Evolutionary conservation across 2,888 invertebrate genomes (phyloP).

Genomic region (Drosophila demipolita): DNA sequence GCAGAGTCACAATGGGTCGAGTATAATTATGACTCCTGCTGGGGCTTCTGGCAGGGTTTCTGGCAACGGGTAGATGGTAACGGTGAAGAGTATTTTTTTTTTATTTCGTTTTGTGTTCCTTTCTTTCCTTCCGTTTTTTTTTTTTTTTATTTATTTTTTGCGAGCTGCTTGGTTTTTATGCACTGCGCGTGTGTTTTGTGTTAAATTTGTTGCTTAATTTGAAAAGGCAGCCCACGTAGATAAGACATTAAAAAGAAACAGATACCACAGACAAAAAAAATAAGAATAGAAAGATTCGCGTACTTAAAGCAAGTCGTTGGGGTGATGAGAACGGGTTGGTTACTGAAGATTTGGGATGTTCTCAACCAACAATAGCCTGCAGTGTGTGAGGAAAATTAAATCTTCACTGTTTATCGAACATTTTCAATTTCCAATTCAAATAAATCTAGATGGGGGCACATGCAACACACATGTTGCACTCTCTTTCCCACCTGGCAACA

Average conservation of each 20-base stretch:
- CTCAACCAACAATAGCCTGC: slow-evolving; percentile 15
- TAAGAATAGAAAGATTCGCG: slow-evolving; percentile 12
- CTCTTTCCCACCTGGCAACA: neutral
- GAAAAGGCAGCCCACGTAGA: slow-evolving; percentile 67
- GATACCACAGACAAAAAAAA: slow-evolving; percentile 43
- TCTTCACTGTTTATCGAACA: slow-evolving; percentile 55
- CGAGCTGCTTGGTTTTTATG: slow-evolving; percentile 65
- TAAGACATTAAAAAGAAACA: slow-evolving; percentile 66
- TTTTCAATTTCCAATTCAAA: slow-evolving; percentile 76
- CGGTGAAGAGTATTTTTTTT: slow-evolving; percentile 38
- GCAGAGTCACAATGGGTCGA: slow-evolving; percentile 53
- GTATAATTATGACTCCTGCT: slow-evolving; percentile 68
- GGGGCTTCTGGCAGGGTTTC: slow-evolving; percentile 12
- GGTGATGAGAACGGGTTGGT: neutral
- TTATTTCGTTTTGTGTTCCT: slow-evolving; percentile 8
- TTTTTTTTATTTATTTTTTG: slow-evolving; percentile 7
- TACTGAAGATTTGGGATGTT: neutral
- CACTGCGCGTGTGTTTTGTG: slow-evolving; percentile 74
- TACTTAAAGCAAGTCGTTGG: slow-evolving; percentile 29
- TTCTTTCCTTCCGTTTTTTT: slow-evolving; percentile 11
- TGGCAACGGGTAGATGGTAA: slow-evolving; percentile 28
- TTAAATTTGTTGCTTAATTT: slow-evolving; percentile 75
- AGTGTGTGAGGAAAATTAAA: slow-evolving; percentile 36
- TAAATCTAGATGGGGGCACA: slow-evolving; percentile 39
- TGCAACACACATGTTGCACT: slow-evolving; percentile 52